Conservation (phyloP, 2,888 invertebrate species). For the Noctua comes region DNA sequence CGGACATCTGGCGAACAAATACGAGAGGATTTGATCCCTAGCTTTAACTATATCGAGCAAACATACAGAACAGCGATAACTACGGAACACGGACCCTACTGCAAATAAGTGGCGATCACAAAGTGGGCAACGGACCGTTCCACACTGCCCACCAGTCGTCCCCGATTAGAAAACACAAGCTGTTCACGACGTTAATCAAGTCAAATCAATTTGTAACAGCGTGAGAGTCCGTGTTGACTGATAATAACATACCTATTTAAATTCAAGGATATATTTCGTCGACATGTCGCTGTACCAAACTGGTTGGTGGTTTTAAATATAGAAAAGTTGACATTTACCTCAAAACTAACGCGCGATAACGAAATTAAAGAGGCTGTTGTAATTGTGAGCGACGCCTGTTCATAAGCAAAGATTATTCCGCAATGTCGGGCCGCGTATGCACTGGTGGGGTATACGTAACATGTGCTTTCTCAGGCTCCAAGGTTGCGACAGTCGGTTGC, state of each 20-base stretch:
- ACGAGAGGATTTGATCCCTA: conserved; percentile 26
- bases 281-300: conserved; percentile 52
- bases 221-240: conserved; percentile 48
- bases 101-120: conserved; percentile 52
- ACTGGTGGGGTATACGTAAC: conserved; percentile 69
- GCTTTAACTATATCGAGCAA: conserved; percentile 25
- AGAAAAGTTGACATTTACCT: conserved; percentile 51
- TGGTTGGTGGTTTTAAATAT: conserved; percentile 47
- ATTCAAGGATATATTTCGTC: conserved; percentile 68
- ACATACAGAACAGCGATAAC: conserved; percentile 27
- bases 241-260: conserved; percentile 58
- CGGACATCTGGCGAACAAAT: conserved; percentile 66
- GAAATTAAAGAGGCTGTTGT: conserved; percentile 71
- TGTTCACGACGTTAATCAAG: conserved; percentile 52
- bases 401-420: conserved; percentile 75
- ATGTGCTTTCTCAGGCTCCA: conserved; percentile 79
- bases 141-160: conserved; percentile 44
- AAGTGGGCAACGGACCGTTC: conserved; percentile 39
- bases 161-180: conserved; percentile 46
- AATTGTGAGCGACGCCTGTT: conserved; percentile 72
- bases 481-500: conserved; percentile 79
- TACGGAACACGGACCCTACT: conserved; percentile 16
- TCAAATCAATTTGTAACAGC: conserved; percentile 58
- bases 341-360: conserved; percentile 52
- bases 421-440: conserved; percentile 68